Evolutionary conservation across 2,113 vertebrate species (phyloP), one percentile per base, ranked within the genome.

Genomic region (Phasianus colchicus): DNA sequence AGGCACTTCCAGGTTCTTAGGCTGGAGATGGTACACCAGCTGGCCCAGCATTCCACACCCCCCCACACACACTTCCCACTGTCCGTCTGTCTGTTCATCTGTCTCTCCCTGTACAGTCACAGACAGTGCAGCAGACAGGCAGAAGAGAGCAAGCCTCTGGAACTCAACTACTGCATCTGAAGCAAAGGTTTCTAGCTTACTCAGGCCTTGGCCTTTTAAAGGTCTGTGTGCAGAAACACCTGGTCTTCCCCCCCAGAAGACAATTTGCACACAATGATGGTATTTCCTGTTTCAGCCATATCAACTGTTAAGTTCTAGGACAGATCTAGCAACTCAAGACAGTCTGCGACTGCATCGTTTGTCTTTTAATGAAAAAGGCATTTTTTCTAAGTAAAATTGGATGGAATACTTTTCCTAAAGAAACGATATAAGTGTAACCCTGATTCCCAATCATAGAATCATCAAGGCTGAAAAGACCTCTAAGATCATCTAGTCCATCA

Each of bases 241-340:
- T 19, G 6, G 15, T 10, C n/a, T 47, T 42, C 25, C 12, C 61
- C 15, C 6, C 34, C 22, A 16, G 60, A 38, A 25, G 24, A 52
- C 50, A 25, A 6, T 25, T 22, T 38, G 14, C 6, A 29, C 9
- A 5, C 25, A 14, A 4, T 2, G 20, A 18, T 21, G 40, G 20
- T 16, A 21, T 4, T 20, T 32, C 21, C 16, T 21, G 1, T 9
- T 27, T 13, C 69, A 18, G 6, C 38, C 8, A 29, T 19, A 40
- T 9, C 15, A 12, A 42, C 38, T 6, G 19, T 14, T 3, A 24
- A 6, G 57, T 9, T 8, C 30, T 15, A 10, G 45, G 17, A 7
- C 1, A 18, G 29, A 7, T 5, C 1, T 47, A 13, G 3, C 18
- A 61, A 30, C 22, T 6, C 11, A 3, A 3, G 45, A 10, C 45